phyloP scores from a whole-genome alignment of 2,113 vertebrate genomes.

The Urocynchramus pylzowi region DNA sequence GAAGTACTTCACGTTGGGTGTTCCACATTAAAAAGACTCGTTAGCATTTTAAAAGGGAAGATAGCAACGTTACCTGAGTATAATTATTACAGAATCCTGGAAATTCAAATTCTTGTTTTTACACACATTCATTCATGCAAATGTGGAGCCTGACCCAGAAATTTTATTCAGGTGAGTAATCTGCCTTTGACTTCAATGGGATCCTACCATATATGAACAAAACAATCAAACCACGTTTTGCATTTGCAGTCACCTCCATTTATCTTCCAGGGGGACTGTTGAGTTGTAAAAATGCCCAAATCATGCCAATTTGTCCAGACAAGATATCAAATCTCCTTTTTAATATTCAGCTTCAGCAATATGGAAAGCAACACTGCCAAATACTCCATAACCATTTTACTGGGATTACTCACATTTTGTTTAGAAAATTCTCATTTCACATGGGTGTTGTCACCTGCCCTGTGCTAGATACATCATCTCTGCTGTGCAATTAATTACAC shows the following conservation, averaged over 20 bases:
- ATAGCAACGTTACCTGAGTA: background rate
- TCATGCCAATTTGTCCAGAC: background rate
- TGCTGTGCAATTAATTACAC: background rate
- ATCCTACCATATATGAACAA: background rate
- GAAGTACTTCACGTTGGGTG: background rate
- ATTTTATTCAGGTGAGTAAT: slow-evolving; percentile 24
- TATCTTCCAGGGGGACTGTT: background rate
- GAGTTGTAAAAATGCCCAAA: background rate
- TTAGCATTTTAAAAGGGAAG: slow-evolving; percentile 7
- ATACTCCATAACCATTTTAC: background rate
- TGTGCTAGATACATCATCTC: background rate
- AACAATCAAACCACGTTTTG: background rate
- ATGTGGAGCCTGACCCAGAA: background rate
- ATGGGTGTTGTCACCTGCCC: background rate
- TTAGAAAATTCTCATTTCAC: slow-evolving; percentile 25
- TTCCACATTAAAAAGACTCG: background rate
- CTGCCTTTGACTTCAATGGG: background rate
- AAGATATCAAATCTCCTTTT: background rate
- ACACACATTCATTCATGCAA: background rate
- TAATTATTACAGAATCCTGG: background rate
- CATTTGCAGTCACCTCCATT: background rate
- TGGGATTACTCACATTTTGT: background rate
- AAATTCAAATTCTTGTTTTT: background rate
- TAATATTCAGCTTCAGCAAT: background rate
- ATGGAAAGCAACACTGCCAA: background rate